Evolutionary conservation across 2,888 invertebrate genomes (phyloP).

Genomic region (Hypena proboscidalis): DNA sequence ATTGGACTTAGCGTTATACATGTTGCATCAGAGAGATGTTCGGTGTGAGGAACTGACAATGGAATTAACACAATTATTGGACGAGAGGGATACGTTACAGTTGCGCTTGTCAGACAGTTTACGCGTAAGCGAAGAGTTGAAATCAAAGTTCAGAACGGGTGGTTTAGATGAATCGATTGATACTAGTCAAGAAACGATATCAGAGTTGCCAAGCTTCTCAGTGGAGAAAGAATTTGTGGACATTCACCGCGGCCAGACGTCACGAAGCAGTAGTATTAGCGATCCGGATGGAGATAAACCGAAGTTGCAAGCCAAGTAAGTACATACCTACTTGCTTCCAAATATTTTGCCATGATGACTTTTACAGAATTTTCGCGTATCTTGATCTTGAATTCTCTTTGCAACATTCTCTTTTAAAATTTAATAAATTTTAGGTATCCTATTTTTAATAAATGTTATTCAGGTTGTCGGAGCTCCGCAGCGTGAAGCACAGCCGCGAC

Average conservation of each 20-base stretch:
- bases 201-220: slow-evolving; percentile 61
- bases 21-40: slow-evolving; percentile 94
- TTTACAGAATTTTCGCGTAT: no score
- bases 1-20: slow-evolving; percentile 92
- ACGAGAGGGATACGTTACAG: slow-evolving; percentile 94
- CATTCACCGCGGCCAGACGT: slow-evolving; percentile 67
- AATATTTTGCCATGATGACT: no score
- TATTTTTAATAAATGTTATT: neutral
- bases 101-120: slow-evolving; percentile 92
- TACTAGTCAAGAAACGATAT: slow-evolving; percentile 58
- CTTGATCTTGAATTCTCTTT: no score
- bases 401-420: neutral
- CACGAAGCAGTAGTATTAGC: slow-evolving; percentile 74
- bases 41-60: slow-evolving; percentile 94
- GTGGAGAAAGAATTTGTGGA: slow-evolving; percentile 69
- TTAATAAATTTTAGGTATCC: no score
- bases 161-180: slow-evolving; percentile 59
- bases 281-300: slow-evolving; percentile 75
- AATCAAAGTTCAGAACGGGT: slow-evolving; percentile 55
- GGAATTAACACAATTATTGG: slow-evolving; percentile 92
- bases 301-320: slow-evolving; percentile 79
- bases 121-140: slow-evolving; percentile 88
- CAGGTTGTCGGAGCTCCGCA: slow-evolving; percentile 90
- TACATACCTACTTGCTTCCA: no score
- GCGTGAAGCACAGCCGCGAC: slow-evolving; percentile 90